Conservation (phyloP, 2,113 vertebrate species). For the Xiphias gladius region DNA sequence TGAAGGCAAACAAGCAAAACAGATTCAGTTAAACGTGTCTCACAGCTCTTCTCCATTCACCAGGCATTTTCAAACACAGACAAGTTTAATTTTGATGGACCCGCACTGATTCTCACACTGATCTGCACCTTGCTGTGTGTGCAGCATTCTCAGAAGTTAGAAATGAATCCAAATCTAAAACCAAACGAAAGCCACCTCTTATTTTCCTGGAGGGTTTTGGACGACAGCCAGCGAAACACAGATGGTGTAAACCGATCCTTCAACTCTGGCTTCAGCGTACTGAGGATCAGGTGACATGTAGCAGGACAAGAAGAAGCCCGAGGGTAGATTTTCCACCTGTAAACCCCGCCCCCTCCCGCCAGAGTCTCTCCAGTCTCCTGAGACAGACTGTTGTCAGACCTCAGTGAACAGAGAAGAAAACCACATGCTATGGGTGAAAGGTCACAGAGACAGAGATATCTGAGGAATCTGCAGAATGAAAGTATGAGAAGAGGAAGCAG, state of each 20-base stretch:
- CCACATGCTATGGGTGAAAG: conserved; percentile 33
- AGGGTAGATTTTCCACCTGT: not conserved
- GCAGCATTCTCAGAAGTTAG: not conserved
- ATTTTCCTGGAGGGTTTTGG: too few species aligned
- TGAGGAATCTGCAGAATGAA: conserved; percentile 57
- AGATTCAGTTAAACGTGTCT: too few species aligned
- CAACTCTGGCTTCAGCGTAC: not conserved
- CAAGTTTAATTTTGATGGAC: too few species aligned
- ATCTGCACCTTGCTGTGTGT: too few species aligned
- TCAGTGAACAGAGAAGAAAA: not conserved
- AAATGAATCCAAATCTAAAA: not conserved
- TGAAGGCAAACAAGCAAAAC: too few species aligned
- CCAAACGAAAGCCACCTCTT: not conserved
- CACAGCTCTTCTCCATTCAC: too few species aligned
- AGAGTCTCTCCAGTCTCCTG: too few species aligned
- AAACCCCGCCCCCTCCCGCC: not conserved
- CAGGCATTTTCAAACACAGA: too few species aligned
- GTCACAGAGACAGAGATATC: conserved; percentile 27
- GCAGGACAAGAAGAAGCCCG: not conserved
- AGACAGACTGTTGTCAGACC: not conserved
- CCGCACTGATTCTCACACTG: too few species aligned
- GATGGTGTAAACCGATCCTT: not conserved
- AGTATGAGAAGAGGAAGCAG: conserved; percentile 3
- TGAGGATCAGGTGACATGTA: not conserved
- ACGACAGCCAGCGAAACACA: not conserved